Evolutionary conservation across 2,888 invertebrate species (phyloP).

Genomic region (Dasypogon diadema): DNA sequence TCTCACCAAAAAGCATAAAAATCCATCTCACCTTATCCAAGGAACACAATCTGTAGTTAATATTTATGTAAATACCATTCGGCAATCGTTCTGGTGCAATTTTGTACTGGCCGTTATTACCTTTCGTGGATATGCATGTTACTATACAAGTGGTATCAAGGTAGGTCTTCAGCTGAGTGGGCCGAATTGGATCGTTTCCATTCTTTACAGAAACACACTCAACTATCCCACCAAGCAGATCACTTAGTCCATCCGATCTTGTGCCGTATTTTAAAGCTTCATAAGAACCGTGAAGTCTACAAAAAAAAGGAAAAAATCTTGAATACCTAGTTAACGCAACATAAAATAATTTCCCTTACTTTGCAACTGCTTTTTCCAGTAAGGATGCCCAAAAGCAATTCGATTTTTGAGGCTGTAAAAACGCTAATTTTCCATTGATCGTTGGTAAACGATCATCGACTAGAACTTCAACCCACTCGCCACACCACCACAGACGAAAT

Average conservation of each 20-base stretch:
- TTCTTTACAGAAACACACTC: slow-evolving; percentile 82
- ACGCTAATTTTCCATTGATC: slow-evolving; percentile 86
- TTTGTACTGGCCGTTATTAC: slow-evolving; percentile 69
- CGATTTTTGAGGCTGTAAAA: slow-evolving; percentile 83
- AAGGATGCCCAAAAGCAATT: slow-evolving; percentile 91
- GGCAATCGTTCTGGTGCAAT: slow-evolving; percentile 74
- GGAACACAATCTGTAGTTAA: slow-evolving; percentile 82
- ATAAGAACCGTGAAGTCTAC: slow-evolving; percentile 89
- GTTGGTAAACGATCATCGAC: slow-evolving; percentile 92
- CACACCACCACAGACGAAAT: slow-evolving; percentile 94
- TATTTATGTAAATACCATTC: slow-evolving; percentile 79
- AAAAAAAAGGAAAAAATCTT: too few species aligned
- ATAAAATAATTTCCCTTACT: slow-evolving; percentile 71
- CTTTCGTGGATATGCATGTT: slow-evolving; percentile 75
- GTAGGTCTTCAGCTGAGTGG: slow-evolving; percentile 75
- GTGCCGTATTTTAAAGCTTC: slow-evolving; percentile 95
- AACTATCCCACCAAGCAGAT: slow-evolving; percentile 90
- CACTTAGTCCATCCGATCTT: slow-evolving; percentile 86
- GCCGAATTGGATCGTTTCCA: slow-evolving; percentile 76
- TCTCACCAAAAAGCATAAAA: not conserved
- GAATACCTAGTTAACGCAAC: too few species aligned
- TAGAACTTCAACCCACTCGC: slow-evolving; percentile 90
- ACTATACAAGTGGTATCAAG: slow-evolving; percentile 87
- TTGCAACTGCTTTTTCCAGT: slow-evolving; percentile 93
- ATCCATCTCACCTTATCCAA: slow-evolving; percentile 74